phyloP scores from a whole-genome alignment of 2,113 vertebrate genomes.

The Macaca mulatta region DNA sequence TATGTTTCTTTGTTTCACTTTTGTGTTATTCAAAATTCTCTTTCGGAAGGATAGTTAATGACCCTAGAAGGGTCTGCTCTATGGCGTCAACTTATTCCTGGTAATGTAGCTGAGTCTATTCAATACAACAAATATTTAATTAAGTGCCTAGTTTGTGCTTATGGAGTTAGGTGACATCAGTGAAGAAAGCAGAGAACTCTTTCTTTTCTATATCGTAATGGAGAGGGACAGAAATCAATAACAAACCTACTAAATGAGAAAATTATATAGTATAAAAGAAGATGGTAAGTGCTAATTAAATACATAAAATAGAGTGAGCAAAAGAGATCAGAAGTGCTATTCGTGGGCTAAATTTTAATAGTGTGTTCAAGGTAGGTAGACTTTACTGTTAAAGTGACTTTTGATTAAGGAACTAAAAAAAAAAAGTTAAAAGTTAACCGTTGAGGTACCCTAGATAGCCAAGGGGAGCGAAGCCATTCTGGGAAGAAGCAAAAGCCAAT shows the following conservation, averaged over 20 bases:
- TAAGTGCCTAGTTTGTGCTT: not conserved
- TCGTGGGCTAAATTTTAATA: not conserved
- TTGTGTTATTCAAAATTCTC: not conserved
- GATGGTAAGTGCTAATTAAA: not conserved
- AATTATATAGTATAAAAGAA: not conserved
- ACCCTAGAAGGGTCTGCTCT: not conserved
- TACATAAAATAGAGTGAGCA: not conserved
- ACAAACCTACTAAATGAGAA: not conserved
- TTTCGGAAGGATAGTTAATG: not conserved
- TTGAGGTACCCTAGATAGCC: not conserved
- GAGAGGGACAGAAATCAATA: not conserved
- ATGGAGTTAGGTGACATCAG: not conserved
- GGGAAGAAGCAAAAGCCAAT: not conserved
- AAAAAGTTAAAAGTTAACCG: not conserved
- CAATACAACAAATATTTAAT: not conserved
- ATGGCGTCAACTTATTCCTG: not conserved
- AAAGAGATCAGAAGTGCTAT: not conserved
- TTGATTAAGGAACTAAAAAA: not conserved
- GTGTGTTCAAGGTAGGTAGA: not conserved
- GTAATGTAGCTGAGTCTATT: not conserved
- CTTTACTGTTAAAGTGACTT: not conserved
- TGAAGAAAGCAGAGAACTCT: not conserved
- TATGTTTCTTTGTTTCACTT: not conserved
- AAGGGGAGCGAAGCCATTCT: not conserved
- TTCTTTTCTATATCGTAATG: not conserved